Conservation (phyloP, 2,797 vertebrate species). For the Pangasius djambal region DNA sequence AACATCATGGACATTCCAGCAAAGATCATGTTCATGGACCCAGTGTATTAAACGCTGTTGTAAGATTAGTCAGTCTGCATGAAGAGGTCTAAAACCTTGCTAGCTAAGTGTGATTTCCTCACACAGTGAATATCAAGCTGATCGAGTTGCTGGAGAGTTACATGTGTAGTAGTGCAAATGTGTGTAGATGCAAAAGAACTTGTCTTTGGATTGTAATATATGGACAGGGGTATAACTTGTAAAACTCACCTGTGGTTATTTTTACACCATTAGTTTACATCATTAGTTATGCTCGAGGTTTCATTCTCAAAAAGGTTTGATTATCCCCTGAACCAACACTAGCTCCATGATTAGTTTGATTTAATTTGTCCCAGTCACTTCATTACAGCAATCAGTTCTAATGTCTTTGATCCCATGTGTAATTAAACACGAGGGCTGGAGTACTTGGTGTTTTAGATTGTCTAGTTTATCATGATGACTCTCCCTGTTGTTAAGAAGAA, state of each 20-base stretch:
- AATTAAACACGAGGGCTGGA: not conserved
- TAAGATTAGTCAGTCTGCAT: no score
- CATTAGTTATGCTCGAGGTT: not conserved
- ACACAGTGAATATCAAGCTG: not conserved
- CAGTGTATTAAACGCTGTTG: no score
- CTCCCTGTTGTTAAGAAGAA: constrained; percentile 4
- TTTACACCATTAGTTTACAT: not conserved
- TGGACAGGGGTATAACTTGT: not conserved
- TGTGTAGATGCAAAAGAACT: not conserved
- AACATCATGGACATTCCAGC: no score
- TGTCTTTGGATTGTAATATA: not conserved
- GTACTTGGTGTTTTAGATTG: not conserved
- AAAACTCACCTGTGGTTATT: not conserved
- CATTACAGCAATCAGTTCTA: not conserved
- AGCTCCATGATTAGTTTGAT: not conserved
- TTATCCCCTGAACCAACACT: not conserved
- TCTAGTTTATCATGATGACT: constrained; percentile 7
- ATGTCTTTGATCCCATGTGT: not conserved
- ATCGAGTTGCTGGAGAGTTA: not conserved
- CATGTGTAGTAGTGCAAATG: not conserved
- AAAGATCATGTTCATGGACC: no score
- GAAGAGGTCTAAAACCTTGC: no score
- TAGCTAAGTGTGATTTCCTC: not conserved
- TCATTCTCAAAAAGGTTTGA: not conserved
- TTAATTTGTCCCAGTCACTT: not conserved